Percentiles rank a stretch among this genome's conserved stretches.
These are phyloP conservation scores for Helicoverpa armigera DNA, from an alignment of 1,140 invertebrate species.

Conservation along the genomic window DNA sequence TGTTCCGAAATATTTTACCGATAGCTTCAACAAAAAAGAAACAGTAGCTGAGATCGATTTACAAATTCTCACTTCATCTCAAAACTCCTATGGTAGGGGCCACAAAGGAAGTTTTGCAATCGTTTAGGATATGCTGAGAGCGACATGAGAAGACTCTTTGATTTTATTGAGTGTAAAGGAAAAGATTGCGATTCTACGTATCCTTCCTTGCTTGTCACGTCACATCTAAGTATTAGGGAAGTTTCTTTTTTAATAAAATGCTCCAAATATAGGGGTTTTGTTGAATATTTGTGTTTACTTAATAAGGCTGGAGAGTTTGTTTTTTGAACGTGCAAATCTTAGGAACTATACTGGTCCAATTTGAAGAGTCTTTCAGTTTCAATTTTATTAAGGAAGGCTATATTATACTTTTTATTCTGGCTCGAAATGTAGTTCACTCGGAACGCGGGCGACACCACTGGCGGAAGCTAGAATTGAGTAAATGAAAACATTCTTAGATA, in stretches of 20 bases:
- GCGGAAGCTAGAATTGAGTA: too few relatives aligned
- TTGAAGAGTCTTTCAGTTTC: too few relatives aligned
- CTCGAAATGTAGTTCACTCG: too few relatives aligned
- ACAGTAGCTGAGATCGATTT: neutral
- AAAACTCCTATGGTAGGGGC: constrained; percentile 3
- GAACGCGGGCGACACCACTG: too few relatives aligned
- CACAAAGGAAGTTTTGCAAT: constrained; percentile 27
- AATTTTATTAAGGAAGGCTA: too few relatives aligned
- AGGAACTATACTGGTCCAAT: too few relatives aligned
- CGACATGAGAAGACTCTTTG: constrained; percentile 45
- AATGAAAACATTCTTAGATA: too few relatives aligned
- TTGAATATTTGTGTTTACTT: neutral
- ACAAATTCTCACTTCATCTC: neutral
- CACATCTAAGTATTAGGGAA: neutral
- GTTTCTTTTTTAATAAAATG: neutral
- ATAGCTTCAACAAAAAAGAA: neutral
- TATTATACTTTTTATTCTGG: too few relatives aligned
- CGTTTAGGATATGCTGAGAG: constrained; percentile 43
- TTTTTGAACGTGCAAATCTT: too few relatives aligned
- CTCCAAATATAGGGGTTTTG: neutral
- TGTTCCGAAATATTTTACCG: neutral
- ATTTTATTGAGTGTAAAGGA: constrained; percentile 46
- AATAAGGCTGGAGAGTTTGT: neutral
- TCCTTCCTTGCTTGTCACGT: constrained; percentile 10
- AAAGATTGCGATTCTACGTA: constrained; percentile 35